These are phyloP conservation scores for Sericinus montela DNA, from an alignment of 2,888 invertebrate species.

Conservation along the genomic window DNA sequence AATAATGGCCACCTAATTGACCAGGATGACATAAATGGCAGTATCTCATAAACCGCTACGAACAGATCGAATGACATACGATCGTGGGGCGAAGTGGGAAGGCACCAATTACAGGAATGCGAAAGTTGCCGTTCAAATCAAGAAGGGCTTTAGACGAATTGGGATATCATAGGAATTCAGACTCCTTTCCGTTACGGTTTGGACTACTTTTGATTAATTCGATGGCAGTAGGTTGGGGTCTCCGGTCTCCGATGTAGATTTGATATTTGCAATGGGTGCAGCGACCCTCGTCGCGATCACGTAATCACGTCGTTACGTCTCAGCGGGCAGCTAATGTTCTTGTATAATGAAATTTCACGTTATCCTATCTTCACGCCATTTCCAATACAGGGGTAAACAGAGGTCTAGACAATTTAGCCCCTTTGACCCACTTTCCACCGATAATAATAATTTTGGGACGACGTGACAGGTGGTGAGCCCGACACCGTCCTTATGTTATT, in stretches of 20 bases:
- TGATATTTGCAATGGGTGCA: slow-evolving; percentile 60
- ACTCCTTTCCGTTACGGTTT: neutral
- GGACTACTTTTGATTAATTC: slow-evolving; percentile 16
- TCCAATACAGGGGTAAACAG: too few relatives aligned
- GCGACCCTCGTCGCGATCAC: slow-evolving; percentile 41
- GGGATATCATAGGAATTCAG: slow-evolving; percentile 8
- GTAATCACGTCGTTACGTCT: slow-evolving; percentile 29
- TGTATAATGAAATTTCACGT: too few relatives aligned
- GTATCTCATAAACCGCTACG: neutral
- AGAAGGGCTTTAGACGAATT: slow-evolving; percentile 20
- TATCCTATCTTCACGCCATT: too few relatives aligned
- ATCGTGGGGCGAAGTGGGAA: slow-evolving; percentile 50
- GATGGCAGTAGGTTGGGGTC: slow-evolving; percentile 15
- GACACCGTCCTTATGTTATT: too few relatives aligned
- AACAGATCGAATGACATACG: slow-evolving; percentile 43
- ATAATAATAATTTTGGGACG: too few relatives aligned
- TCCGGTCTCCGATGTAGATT: slow-evolving; percentile 23
- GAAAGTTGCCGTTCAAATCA: slow-evolving; percentile 24
- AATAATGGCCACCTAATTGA: slow-evolving; percentile 9
- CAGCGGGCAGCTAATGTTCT: too few relatives aligned
- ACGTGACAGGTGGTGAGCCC: too few relatives aligned
- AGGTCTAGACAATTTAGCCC: too few relatives aligned
- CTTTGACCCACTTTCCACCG: too few relatives aligned
- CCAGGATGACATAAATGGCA: slow-evolving; percentile 16
- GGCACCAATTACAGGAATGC: slow-evolving; percentile 51